These are phyloP conservation scores for Philhelius pedissequus DNA, from an alignment of 2,888 invertebrate genomes.

Conservation along the genomic window DNA sequence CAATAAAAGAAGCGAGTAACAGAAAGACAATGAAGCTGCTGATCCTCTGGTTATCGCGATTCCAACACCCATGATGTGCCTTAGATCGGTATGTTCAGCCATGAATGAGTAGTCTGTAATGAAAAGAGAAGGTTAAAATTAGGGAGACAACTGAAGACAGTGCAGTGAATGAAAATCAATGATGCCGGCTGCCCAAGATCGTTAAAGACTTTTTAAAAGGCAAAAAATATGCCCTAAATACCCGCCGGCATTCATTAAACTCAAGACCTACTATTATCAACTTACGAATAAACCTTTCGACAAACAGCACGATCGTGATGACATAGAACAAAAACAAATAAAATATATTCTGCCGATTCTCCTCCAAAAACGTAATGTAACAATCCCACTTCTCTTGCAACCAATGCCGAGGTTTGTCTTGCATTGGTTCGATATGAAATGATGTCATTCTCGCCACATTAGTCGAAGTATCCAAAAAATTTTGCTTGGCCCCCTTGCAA, in stretches of 20 bases:
- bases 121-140: not conserved
- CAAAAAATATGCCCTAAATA: no score
- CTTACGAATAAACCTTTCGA: constrained; percentile 95
- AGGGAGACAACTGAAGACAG: not conserved
- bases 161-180: not conserved
- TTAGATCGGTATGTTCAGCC: constrained; percentile 95
- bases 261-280: not conserved
- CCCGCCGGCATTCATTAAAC: no score
- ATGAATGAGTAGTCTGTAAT: constrained; percentile 93
- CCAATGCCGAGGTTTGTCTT: constrained; percentile 86
- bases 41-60: constrained; percentile 97
- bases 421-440: constrained; percentile 91
- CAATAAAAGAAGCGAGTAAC: constrained; percentile 92
- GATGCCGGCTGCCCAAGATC: no score
- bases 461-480: constrained; percentile 95
- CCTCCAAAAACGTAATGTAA: constrained; percentile 94
- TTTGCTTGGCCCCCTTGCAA: constrained; percentile 96
- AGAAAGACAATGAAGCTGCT: constrained; percentile 95
- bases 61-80: constrained; percentile 98
- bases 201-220: no score
- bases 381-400: constrained; percentile 90
- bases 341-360: constrained; percentile 97
- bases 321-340: constrained; percentile 97
- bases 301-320: constrained; percentile 94
- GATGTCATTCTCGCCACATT: constrained; percentile 97